Conservation (phyloP, 2,888 invertebrate species). For the Phalera bucephala region DNA sequence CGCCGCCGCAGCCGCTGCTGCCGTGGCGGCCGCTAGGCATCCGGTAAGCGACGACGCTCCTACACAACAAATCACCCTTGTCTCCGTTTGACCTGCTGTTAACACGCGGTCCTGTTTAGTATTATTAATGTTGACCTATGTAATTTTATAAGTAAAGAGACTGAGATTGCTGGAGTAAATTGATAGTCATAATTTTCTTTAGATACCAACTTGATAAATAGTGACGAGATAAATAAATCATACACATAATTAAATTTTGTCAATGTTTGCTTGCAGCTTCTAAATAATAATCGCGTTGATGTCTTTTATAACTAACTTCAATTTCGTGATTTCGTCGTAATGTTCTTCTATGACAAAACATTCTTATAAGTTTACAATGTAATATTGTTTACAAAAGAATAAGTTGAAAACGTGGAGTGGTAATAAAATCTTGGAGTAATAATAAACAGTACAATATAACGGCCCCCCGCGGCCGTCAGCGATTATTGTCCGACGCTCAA, state of each 20-base stretch:
- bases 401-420: conserved; percentile 32
- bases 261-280: background rate
- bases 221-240: too few species aligned
- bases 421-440: conserved; percentile 46
- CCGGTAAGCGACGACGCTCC: conserved; percentile 85
- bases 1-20: conserved; percentile 93
- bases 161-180: too few species aligned
- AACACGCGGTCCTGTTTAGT: too few species aligned
- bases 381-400: conserved; percentile 26
- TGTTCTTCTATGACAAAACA: background rate
- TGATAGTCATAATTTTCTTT: too few species aligned
- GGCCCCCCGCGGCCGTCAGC: conserved; percentile 30
- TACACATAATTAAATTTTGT: too few species aligned
- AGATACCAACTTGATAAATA: too few species aligned
- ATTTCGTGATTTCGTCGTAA: conserved; percentile 8
- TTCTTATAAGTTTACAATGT: conserved; percentile 12
- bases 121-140: too few species aligned
- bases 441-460: conserved; percentile 43
- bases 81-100: too few species aligned
- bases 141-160: too few species aligned
- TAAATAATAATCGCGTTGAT: conserved; percentile 23
- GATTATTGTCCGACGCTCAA: conserved; percentile 63
- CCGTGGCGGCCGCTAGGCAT: conserved; percentile 92
- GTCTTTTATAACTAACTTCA: conserved; percentile 22
- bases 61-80: conserved; percentile 5